phyloP scores from a whole-genome alignment of 2,113 vertebrate genomes.

The Ibidorhyncha struthersii region DNA sequence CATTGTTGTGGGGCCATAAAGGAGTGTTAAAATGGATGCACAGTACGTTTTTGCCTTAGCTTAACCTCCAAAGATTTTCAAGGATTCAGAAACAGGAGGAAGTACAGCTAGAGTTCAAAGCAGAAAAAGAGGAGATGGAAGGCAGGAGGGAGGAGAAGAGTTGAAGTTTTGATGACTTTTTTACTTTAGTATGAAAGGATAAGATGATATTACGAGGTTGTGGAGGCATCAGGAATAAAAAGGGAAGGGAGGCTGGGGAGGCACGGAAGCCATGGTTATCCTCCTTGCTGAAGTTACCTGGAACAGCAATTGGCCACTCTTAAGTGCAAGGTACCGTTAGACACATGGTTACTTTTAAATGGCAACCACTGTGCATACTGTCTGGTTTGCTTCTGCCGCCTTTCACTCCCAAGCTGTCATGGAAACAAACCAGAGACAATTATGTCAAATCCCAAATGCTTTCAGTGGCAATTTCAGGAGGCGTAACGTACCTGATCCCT shows the following conservation, averaged over 20 bases:
- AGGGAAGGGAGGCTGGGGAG: no score
- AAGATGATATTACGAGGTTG: not conserved
- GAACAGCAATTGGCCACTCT: not conserved
- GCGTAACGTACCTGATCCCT: no score
- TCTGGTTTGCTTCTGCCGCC: not conserved
- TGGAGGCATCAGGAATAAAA: not conserved
- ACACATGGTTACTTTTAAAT: not conserved
- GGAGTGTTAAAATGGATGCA: not conserved
- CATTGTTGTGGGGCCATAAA: not conserved
- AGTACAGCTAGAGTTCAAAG: not conserved
- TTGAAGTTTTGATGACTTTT: not conserved
- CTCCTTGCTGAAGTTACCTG: accelerated
- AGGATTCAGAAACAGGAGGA: not conserved
- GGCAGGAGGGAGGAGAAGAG: not conserved
- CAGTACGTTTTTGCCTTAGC: not conserved
- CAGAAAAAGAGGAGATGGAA: not conserved
- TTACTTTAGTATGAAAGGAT: not conserved
- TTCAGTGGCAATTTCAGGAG: not conserved
- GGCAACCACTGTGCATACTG: not conserved
- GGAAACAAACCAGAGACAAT: not conserved
- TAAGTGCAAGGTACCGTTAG: not conserved
- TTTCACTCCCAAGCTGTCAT: not conserved
- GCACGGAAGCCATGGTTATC: accelerated
- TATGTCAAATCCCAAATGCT: not conserved
- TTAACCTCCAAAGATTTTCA: not conserved